Conservation (phyloP, 2,113 vertebrate species). For the Cranoglanis bouderius region DNA sequence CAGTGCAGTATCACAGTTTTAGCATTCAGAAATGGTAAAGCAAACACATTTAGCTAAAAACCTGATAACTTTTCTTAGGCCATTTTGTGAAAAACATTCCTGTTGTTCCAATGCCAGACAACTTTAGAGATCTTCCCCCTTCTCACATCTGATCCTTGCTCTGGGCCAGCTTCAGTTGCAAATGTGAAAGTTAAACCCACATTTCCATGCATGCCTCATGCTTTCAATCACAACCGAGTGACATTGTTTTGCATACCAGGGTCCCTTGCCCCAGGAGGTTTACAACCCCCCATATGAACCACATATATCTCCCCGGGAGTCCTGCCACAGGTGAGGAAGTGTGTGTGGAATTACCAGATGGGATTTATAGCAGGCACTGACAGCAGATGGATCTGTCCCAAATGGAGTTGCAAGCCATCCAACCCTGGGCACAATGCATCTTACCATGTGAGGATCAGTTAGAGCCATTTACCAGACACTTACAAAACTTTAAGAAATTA, state of each 20-base stretch:
- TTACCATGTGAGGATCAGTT: conserved; percentile 59
- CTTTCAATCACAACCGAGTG: not conserved
- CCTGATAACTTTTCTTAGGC: not conserved
- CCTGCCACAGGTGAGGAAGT: conserved; percentile 59
- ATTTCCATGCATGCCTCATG: conserved; percentile 1
- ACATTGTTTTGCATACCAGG: conserved; percentile 2
- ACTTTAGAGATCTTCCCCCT: not conserved
- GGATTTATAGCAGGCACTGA: conserved; percentile 55
- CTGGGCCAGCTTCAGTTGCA: not conserved
- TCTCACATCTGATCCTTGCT: not conserved
- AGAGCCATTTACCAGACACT: conserved; percentile 49
- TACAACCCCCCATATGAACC: conserved; percentile 51
- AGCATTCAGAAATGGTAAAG: not conserved
- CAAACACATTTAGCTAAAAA: not conserved
- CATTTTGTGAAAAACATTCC: not conserved
- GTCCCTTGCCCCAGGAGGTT: conserved; percentile 54
- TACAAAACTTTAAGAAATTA: conserved; percentile 47
- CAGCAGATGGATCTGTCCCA: conserved; percentile 60
- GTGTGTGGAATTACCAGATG: conserved; percentile 17
- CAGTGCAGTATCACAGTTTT: not conserved
- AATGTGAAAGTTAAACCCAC: not conserved
- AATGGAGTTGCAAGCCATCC: conserved; percentile 65
- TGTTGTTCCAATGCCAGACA: not conserved
- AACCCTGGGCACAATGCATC: conserved; percentile 53
- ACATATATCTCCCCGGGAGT: conserved; percentile 59